Base-by-base conservation (phyloP, 1,140 invertebrate species). In the Ganaspis sp. region DNA sequence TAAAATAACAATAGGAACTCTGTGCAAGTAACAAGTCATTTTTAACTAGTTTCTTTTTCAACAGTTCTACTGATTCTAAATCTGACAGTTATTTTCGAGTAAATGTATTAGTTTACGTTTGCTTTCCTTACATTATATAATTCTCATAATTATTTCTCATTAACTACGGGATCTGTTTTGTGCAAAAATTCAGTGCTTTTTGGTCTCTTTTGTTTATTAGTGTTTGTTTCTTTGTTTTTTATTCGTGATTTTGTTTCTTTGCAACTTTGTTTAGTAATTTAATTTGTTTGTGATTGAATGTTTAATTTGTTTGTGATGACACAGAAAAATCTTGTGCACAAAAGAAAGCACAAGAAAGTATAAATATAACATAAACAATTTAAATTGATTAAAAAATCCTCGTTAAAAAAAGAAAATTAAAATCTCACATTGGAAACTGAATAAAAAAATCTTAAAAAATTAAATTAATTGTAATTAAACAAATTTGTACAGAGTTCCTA, bases 1-100 rank as follows among this genome's bases (percentile, higher is more conserved):
- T 64, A 64, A 64, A 29, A 64, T 29, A 29, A 64, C 58, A 64
- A 64, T 29, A 64, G 58, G 15, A 64, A 64, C 58, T 64, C 58
- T 64, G 58, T 64, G 23, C 58, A 64, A 64, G 11, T 64, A 64
- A 64, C 58, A 64, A 26, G 23, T 64, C 4, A 6, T 29, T 64
- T 54, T 26, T 64, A 29, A 29, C 58, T 64, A 64, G n/a, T 17
- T 49, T 49, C 15, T 4, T n/a, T 29, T 29, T 26, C 23, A 64
- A 64, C 58, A 64, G n/a, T 29, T 26, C 58, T 64, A 64, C 45
- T 49, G 12, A 11, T 17, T 17, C 9, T 64, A 34, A 29, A 64
- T 29, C 2, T 15, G 54, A 58, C 54, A 58, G 17, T 49, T 49
- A 49, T 64, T 64, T n/a, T 29, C 23, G 58, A 64, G 58, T 64